Conservation (phyloP, 1,140 invertebrate genomes). For the Notospermus geniculatus region DNA sequence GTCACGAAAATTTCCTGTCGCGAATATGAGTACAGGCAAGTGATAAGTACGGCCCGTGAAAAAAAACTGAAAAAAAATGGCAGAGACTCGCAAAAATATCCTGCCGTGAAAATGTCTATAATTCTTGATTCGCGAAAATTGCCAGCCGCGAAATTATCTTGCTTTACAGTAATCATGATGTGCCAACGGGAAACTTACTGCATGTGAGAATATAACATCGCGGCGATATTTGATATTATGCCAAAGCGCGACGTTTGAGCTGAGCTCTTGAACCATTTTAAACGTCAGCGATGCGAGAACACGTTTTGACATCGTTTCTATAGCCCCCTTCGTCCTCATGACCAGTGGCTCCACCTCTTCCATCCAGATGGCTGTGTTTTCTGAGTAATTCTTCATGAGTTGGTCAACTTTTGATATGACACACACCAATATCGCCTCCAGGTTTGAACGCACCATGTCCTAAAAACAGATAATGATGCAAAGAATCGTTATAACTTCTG, state of each 20-base stretch:
- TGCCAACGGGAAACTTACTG: constrained; percentile 65
- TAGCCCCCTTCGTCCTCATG: constrained; percentile 42
- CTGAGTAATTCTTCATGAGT: constrained; percentile 27
- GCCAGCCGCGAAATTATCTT: no score
- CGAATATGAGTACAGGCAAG: no score
- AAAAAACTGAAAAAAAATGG: no score
- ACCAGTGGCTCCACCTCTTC: constrained; percentile 43
- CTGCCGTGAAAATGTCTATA: no score
- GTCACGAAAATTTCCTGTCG: no score
- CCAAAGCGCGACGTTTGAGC: constrained; percentile 34
- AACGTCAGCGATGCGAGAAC: constrained; percentile 83
- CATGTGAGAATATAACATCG: constrained; percentile 90
- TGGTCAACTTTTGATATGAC: constrained; percentile 56
- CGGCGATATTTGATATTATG: constrained; percentile 60
- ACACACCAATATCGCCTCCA: constrained; percentile 85
- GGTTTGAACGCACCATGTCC: constrained; percentile 83
- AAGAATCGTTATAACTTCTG: no score
- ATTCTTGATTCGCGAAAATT: no score
- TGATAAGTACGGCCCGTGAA: no score
- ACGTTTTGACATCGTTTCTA: constrained; percentile 40
- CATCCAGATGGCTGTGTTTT: constrained; percentile 28
- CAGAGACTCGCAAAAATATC: no score
- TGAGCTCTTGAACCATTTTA: constrained; percentile 30
- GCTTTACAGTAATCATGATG: no score
- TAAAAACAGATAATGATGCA: constrained; percentile 28